Base-by-base conservation (phyloP, 2,113 vertebrate genomes). In the Eira barbara region DNA sequence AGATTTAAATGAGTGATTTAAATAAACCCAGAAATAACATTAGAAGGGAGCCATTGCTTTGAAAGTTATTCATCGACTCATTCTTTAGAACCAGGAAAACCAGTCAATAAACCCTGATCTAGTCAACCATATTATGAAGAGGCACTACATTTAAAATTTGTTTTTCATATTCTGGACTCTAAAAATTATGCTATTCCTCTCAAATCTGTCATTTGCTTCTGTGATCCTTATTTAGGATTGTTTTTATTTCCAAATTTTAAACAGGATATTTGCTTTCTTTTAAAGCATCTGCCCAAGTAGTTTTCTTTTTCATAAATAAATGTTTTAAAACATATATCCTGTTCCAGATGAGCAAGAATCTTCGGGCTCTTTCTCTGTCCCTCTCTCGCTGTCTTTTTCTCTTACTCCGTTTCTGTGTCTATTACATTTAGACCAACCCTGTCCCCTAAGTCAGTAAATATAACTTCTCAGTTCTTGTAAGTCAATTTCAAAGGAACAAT, bases 1-100 rank as follows among this genome's bases (percentile, higher is more conserved):
- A 69, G 13, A 79, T 63, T 65, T 52, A 95, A 96, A 89, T 55
- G 20, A 95, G 17, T 89, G 82, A 89, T 45, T 80, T 67, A 82
- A 95, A 27, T 79, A 23, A 97, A 67, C 25, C 7, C 25, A 91
- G 31, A 96, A 91, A 97, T 55, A 83, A 59, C 36, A 81, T 65
- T 90, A 31, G 65, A 73, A 27, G 42, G 12, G 8, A 82, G 34
- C 3, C 17, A 65, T 52, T 31, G 21, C 45, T 95, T 78, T 81
- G 42, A 71, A 91, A 67, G 7, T 67, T 84, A 89, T 55, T 95
- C 14, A 69, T 85, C 34, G 39, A 27, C 27, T 85, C 0, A 49
- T 65, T 96, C 49, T 89, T 92, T 34, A 59, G 9, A 94, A 63
- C 3, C 55, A 42, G 23, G 23, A 55, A 86, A 42, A 55, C 27